A percentile compares a stretch with the other conserved stretches of the same genome.
These are phyloP conservation scores for Chaetorhynchus papuensis DNA, from an alignment of 2,113 vertebrate genomes.

Conservation along the genomic window DNA sequence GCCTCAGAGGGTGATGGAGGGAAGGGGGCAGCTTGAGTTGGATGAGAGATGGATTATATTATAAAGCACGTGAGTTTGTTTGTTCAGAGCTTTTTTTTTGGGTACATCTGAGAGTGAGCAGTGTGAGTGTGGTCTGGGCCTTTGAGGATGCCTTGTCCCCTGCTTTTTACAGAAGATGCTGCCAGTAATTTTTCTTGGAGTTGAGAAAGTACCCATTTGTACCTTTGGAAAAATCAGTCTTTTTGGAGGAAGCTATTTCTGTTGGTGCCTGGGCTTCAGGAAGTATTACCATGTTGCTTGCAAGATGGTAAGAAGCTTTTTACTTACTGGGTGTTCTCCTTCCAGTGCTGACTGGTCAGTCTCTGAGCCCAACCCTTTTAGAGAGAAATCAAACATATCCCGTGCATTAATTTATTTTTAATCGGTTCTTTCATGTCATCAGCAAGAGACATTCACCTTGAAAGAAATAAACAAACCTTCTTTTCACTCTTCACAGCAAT, in stretches of 20 bases:
- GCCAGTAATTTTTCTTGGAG: background rate
- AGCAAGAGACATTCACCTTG: background rate
- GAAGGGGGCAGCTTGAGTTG: background rate
- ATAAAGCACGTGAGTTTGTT: background rate
- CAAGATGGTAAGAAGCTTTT: background rate
- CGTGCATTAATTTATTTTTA: background rate
- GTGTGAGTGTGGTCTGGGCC: background rate
- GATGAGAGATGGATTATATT: background rate
- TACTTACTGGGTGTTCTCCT: background rate
- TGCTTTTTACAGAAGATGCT: background rate
- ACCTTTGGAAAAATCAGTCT: background rate
- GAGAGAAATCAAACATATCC: background rate
- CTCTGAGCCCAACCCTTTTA: background rate
- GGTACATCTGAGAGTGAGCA: background rate
- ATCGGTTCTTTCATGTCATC: background rate
- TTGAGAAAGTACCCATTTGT: background rate
- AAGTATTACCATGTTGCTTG: background rate
- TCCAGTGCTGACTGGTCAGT: background rate
- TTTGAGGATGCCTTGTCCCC: background rate
- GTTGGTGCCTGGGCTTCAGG: background rate
- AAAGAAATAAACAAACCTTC: background rate
- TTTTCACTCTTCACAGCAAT: background rate
- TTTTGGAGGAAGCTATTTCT: background rate
- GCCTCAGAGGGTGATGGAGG: background rate
- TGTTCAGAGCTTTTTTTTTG: background rate